Conservation (phyloP, 2,888 invertebrate species). For the Drosophila ezoana region DNA sequence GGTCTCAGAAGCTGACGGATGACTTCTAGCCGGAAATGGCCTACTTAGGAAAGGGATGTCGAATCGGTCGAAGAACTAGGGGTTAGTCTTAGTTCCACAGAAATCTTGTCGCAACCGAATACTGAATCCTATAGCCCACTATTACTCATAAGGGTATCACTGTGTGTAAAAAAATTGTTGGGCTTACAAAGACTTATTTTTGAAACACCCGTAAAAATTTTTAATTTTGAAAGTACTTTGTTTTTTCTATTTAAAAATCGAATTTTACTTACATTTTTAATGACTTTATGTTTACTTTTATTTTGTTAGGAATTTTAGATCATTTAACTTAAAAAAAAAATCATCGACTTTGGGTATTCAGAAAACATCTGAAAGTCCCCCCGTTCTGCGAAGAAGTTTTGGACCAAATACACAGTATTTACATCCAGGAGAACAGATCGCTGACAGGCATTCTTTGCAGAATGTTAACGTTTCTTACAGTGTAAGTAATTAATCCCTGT, state of each 20-base stretch:
- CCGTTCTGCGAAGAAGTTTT: slow-evolving; percentile 72
- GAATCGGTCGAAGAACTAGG: too few relatives aligned
- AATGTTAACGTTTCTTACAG: slow-evolving; percentile 69
- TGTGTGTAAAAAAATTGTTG: too few relatives aligned
- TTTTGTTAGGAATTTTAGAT: slow-evolving; percentile 81
- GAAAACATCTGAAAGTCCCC: slow-evolving; percentile 85
- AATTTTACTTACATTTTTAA: not conserved
- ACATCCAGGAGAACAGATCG: slow-evolving; percentile 1
- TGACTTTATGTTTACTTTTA: too few relatives aligned
- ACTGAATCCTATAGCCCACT: too few relatives aligned
- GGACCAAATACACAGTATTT: slow-evolving; percentile 35
- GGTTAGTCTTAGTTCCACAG: too few relatives aligned
- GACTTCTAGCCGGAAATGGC: too few relatives aligned
- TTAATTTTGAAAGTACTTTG: not conserved
- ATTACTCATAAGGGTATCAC: too few relatives aligned
- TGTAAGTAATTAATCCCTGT: slow-evolving; percentile 54
- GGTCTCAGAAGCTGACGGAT: too few relatives aligned
- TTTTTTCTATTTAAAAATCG: not conserved
- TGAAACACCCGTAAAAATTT: too few relatives aligned
- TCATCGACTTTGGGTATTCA: slow-evolving; percentile 85
- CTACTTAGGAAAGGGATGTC: too few relatives aligned
- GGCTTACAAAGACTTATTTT: too few relatives aligned
- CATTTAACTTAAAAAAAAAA: slow-evolving; percentile 83
- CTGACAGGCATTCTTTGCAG: slow-evolving; percentile 76
- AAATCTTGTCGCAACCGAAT: too few relatives aligned